Evolutionary conservation across 2,797 vertebrate species (phyloP).

Genomic region (Calcarius lapponicus): DNA sequence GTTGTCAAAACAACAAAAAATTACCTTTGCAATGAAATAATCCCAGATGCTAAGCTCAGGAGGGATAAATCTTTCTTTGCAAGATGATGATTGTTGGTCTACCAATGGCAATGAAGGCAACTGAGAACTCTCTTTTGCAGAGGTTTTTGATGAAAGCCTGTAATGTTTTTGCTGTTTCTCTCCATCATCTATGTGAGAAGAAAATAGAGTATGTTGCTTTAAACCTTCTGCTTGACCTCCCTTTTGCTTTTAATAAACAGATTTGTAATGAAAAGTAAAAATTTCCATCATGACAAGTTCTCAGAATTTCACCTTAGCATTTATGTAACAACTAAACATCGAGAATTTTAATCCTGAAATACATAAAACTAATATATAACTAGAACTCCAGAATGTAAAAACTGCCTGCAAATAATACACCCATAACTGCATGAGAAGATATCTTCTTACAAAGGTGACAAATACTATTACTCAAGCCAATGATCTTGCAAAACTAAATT

Average conservation of each 20-base stretch:
- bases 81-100: conserved; percentile 78
- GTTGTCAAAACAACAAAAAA: not conserved
- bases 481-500: not conserved
- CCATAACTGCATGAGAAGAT: not conserved
- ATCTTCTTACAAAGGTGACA: not conserved
- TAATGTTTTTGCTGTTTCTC: conserved; percentile 83
- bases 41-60: conserved; percentile 99
- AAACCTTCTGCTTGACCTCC: not conserved
- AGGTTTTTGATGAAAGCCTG: conserved; percentile 79
- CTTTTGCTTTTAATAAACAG: not conserved
- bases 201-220: conserved; percentile 30
- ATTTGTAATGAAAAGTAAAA: not conserved
- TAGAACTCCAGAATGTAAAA: not conserved
- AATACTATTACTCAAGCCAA: not conserved
- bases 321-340: not conserved
- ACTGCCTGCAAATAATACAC: not conserved
- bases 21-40: conserved; percentile 96
- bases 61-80: conserved; percentile 90
- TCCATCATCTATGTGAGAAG: conserved; percentile 75
- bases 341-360: not conserved
- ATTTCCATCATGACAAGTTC: not conserved
- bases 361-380: not conserved
- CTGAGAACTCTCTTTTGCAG: conserved; percentile 79
- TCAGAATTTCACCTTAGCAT: not conserved
- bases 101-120: conserved; percentile 69